phyloP scores from a whole-genome alignment of 2,797 vertebrate genomes.

The Pseudomugil tenellus region DNA sequence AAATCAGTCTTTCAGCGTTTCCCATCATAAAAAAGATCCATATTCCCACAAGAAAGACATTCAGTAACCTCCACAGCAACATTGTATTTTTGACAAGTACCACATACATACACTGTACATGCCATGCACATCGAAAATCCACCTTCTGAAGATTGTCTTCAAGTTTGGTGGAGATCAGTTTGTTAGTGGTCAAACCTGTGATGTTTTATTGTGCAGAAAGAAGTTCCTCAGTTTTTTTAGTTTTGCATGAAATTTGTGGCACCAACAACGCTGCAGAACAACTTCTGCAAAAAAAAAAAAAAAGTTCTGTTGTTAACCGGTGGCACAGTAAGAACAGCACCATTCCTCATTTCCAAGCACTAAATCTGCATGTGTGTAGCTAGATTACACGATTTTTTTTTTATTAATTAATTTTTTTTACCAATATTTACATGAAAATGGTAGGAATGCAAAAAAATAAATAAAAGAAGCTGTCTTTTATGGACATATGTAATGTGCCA shows the following conservation, averaged over 20 bases:
- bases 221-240: conserved; percentile 29
- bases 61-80: conserved; percentile 81
- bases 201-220: conserved; percentile 42
- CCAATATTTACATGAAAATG: conserved; percentile 53
- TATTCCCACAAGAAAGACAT: conserved; percentile 78
- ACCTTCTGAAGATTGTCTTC: conserved; percentile 70
- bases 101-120: conserved; percentile 84
- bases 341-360: conserved; percentile 19
- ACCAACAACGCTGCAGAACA: conserved; percentile 11
- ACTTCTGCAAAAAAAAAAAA: conserved; percentile 15
- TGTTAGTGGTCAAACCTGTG: conserved; percentile 58
- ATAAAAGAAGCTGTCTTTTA: conserved; percentile 1
- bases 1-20: conserved; percentile 57
- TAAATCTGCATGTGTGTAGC: conserved; percentile 32
- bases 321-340: conserved; percentile 41
- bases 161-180: conserved; percentile 53
- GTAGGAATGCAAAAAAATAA: conserved; percentile 65
- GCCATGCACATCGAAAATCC: conserved; percentile 84
- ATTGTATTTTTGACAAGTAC: conserved; percentile 79
- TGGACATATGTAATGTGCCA: conserved; percentile 48
- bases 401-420: conserved; percentile 33
- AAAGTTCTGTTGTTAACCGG: conserved; percentile 22
- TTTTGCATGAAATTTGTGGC: conserved; percentile 51
- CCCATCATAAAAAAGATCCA: conserved; percentile 50
- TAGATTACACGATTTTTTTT: conserved; percentile 23